Base-by-base conservation (phyloP, 2,797 vertebrate species). In the Ciconia nigra region DNA sequence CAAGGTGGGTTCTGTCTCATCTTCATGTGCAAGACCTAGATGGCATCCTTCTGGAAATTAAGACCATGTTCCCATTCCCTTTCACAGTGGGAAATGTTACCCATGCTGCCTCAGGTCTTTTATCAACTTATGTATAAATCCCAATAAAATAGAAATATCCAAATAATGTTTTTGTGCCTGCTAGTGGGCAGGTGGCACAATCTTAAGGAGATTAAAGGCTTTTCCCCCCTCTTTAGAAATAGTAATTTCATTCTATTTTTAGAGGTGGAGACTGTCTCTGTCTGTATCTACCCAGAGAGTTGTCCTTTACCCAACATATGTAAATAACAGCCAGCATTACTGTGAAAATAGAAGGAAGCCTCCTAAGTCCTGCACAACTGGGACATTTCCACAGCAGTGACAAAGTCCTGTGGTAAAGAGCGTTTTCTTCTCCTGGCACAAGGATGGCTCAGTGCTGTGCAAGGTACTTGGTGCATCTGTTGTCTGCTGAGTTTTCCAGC, bases 201-300 rank as follows among this genome's bases (percentile, higher is more conserved):
- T 92, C 93, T 95, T 86, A 71, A 91, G 20, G 61, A 54, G 90
- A 93, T 97, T 91, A 95, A 92, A 89, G 67, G 91, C 83, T 95
- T 94, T 85, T 84, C 8, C 8, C 33, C 33, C 19, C 24, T 82
- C 73, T 82, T 80, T 15, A 67, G 57, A 46, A 83, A 69, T 1
- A 95, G 78, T 16, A 2, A 73, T 87, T 93, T 79, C 11, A 15
- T 79, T 90, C 74, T 94, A 62, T 89, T 85, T 94, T 96, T 96
- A 93, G 74, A 85, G 74, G 29, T 35, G 63, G 63, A 87, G 59
- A n/a, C 89, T 3, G 11, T 55, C 69, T 77, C 28, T 13, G 15
- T 74, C 58, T 73, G 2, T 37, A 58, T 67, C 37, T 62, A 20
- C 49, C 29, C 15, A 1, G 61, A 84, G 74, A 59, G 31, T 25